Evolutionary conservation across 1,140 invertebrate species (phyloP).

Genomic region (Scaptomyza montana): DNA sequence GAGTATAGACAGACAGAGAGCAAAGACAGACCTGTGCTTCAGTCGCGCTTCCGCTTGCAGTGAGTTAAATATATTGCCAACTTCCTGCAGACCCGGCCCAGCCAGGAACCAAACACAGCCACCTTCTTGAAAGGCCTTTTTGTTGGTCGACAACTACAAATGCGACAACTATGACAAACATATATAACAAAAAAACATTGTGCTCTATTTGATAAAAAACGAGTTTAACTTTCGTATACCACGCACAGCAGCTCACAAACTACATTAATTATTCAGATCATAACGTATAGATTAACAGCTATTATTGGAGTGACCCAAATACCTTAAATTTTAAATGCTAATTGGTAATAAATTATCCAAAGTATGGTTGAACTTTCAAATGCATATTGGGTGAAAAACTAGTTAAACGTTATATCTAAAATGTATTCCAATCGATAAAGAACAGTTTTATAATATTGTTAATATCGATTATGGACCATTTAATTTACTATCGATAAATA

Average conservation of each 20-base stretch:
- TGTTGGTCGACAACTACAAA: constrained; percentile 29
- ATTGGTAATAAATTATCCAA: too few relatives aligned
- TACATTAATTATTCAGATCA: not conserved
- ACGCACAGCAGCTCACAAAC: constrained; percentile 1
- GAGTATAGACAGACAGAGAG: constrained; percentile 18
- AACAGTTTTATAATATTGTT: too few relatives aligned
- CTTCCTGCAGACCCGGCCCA: constrained; percentile 63
- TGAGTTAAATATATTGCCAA: constrained; percentile 82
- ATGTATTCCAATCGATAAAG: too few relatives aligned
- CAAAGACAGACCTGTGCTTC: constrained; percentile 45
- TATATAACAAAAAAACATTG: constrained; percentile 17
- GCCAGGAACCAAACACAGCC: constrained; percentile 42
- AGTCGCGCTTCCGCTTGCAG: constrained; percentile 74
- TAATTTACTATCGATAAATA: too few relatives aligned
- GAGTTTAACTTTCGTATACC: constrained; percentile 17
- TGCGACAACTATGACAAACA: constrained; percentile 1
- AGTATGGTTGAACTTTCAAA: too few relatives aligned
- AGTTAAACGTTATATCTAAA: too few relatives aligned
- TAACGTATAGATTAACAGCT: not conserved
- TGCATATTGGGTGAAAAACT: too few relatives aligned
- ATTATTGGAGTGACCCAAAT: not conserved
- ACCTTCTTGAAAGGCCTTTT: constrained; percentile 43
- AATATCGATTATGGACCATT: too few relatives aligned
- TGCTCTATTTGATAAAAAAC: not conserved
- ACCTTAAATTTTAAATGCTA: not conserved